phyloP scores from a whole-genome alignment of 2,113 vertebrate species.

The Hippolais icterina region DNA sequence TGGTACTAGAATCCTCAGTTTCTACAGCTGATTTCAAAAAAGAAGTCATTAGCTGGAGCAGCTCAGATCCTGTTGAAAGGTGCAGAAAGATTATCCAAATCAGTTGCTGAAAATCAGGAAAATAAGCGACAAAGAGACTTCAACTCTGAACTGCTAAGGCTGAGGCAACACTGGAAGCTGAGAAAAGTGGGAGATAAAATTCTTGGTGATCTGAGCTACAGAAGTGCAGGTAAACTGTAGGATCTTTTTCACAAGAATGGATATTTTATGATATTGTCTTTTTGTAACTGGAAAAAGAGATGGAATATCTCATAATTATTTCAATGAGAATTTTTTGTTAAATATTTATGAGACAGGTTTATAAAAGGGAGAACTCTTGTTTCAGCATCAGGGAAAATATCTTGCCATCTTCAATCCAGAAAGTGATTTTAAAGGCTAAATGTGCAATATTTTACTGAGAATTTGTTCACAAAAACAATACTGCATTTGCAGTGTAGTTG shows the following conservation, averaged over 20 bases:
- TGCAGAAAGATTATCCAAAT: slow-evolving; percentile 92
- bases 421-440: not conserved
- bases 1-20: slow-evolving; percentile 85
- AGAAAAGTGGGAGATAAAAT: slow-evolving; percentile 98
- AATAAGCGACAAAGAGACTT: slow-evolving; percentile 95
- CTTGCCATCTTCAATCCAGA: not conserved
- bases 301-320: not conserved
- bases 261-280: not conserved
- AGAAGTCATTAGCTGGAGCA: slow-evolving; percentile 92
- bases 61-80: slow-evolving; percentile 92
- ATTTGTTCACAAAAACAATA: not conserved
- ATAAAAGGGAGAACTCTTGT: not conserved
- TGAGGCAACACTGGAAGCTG: slow-evolving; percentile 98
- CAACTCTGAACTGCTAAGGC: slow-evolving; percentile 90
- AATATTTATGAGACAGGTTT: not conserved
- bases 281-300: not conserved
- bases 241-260: not conserved
- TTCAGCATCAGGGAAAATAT: not conserved
- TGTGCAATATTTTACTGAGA: not conserved
- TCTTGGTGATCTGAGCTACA: slow-evolving; percentile 95
- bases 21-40: slow-evolving; percentile 93
- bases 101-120: slow-evolving; percentile 91
- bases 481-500: not conserved
- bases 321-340: not conserved
- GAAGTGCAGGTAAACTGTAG: slow-evolving; percentile 86